phyloP scores from a whole-genome alignment of 1,140 invertebrate genomes.

The Plectus sambesii region DNA sequence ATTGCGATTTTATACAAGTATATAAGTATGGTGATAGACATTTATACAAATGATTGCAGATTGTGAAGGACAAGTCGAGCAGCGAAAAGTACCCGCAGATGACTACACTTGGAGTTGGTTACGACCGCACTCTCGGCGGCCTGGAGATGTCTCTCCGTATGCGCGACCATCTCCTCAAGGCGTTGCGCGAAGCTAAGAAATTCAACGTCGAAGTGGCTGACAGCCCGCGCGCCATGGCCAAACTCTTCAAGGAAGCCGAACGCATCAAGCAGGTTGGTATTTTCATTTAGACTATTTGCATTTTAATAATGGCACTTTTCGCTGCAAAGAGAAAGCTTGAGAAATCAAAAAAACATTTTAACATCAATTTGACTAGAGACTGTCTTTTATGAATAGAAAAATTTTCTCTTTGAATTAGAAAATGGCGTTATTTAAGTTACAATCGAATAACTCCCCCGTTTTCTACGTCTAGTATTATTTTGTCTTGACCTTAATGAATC shows the following conservation, averaged over 20 bases:
- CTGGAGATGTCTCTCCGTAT: slow-evolving; percentile 80
- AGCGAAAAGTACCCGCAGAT: slow-evolving; percentile 77
- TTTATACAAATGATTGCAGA: background rate
- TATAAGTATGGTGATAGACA: slow-evolving; percentile 25
- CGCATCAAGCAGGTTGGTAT: slow-evolving; percentile 66
- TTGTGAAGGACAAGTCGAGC: slow-evolving; percentile 47
- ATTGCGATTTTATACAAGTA: background rate
- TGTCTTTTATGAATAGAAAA: too few relatives aligned
- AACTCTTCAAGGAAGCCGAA: slow-evolving; percentile 89
- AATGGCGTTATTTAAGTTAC: too few relatives aligned
- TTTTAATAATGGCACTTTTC: slow-evolving; percentile 3
- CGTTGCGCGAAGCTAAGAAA: slow-evolving; percentile 69
- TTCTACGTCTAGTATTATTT: too few relatives aligned
- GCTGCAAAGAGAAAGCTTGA: too few relatives aligned
- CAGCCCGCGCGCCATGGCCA: slow-evolving; percentile 78
- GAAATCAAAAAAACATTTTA: too few relatives aligned
- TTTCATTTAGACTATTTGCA: slow-evolving; percentile 5
- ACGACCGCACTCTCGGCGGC: slow-evolving; percentile 76
- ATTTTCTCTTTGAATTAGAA: too few relatives aligned
- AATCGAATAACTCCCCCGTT: too few relatives aligned
- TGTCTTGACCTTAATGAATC: slow-evolving; percentile 1
- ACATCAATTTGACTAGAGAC: too few relatives aligned
- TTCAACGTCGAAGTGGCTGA: slow-evolving; percentile 29
- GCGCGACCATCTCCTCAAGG: slow-evolving; percentile 69
- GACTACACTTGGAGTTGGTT: slow-evolving; percentile 77